phyloP scores from a whole-genome alignment of 2,888 invertebrate genomes.

The Melanchra persicariae region DNA sequence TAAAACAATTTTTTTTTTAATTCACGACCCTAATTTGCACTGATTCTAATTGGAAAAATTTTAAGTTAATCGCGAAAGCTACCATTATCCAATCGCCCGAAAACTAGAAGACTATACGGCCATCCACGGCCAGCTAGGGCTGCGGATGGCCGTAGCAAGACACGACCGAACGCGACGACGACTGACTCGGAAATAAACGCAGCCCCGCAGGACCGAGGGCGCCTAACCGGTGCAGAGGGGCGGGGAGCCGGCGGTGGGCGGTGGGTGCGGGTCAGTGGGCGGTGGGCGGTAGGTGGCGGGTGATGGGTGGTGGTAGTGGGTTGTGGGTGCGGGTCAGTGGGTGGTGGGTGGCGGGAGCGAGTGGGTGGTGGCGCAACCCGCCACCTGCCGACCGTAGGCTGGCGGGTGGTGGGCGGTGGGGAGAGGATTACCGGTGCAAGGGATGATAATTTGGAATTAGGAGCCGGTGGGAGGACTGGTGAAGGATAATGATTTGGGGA shows the following conservation, averaged over 20 bases:
- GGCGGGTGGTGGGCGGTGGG: not conserved
- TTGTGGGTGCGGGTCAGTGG: not conserved
- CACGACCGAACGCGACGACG: constrained; percentile 14
- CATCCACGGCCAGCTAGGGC: constrained; percentile 36
- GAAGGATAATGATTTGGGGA: not conserved
- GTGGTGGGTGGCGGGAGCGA: not conserved
- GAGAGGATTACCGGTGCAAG: not conserved
- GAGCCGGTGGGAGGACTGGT: not conserved
- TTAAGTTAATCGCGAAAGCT: not conserved
- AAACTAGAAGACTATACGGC: constrained; percentile 9
- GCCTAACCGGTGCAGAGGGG: not conserved
- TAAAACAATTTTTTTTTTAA: constrained; percentile 49
- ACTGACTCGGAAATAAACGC: constrained; percentile 19
- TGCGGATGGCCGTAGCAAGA: constrained; percentile 32
- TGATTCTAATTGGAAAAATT: not conserved
- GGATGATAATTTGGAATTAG: constrained; percentile 11
- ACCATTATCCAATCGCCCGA: not conserved
- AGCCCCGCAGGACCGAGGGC: not conserved
- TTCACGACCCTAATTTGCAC: not conserved
- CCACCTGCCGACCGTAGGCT: not conserved
- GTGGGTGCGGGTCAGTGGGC: not conserved
- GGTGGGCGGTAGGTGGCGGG: not conserved
- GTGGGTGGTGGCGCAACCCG: too few relatives aligned
- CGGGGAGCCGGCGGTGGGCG: not conserved
- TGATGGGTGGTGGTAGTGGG: not conserved